Conservation (phyloP, 1,140 invertebrate species). For the Zaprionus inermis region DNA sequence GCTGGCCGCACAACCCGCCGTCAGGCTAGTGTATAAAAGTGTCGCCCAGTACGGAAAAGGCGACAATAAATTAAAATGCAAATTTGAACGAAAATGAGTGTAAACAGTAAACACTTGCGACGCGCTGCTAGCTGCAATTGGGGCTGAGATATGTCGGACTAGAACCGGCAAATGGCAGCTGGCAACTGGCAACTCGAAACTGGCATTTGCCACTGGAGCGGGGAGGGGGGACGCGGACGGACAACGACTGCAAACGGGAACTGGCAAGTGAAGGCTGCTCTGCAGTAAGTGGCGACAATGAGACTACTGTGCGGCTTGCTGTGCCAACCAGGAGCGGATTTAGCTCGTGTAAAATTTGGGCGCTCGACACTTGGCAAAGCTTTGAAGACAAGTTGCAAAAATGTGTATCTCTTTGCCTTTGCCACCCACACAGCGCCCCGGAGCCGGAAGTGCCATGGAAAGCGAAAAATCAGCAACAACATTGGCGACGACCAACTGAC, state of each 20-base stretch:
- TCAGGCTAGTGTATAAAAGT: slow-evolving; percentile 11
- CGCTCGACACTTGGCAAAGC: not conserved
- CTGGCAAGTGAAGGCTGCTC: slow-evolving; percentile 24
- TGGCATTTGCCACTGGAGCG: too few species aligned
- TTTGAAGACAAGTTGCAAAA: not conserved
- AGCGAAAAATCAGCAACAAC: slow-evolving; percentile 29
- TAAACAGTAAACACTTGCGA: slow-evolving; percentile 60
- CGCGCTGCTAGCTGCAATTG: slow-evolving; percentile 24
- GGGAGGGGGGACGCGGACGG: too few species aligned
- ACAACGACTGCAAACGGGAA: not conserved
- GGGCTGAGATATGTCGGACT: slow-evolving; percentile 30
- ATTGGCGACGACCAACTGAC: slow-evolving; percentile 51
- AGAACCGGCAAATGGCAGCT: slow-evolving; percentile 36
- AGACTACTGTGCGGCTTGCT: slow-evolving; percentile 15
- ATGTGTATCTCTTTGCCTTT: not conserved
- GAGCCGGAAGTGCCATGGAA: slow-evolving; percentile 46
- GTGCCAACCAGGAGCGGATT: slow-evolving; percentile 24
- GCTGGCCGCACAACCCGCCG: not conserved
- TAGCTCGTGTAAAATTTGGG: not conserved
- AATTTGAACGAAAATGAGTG: slow-evolving; percentile 72
- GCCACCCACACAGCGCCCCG: slow-evolving; percentile 4
- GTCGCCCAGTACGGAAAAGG: slow-evolving; percentile 26
- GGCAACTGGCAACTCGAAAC: slow-evolving; percentile 20
- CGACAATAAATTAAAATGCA: slow-evolving; percentile 76
- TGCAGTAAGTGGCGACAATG: slow-evolving; percentile 46